Evolutionary conservation across 2,797 vertebrate genomes (phyloP), one percentile per base, ranked within the genome.

Genomic region (Rhadinocentrus ornatus): DNA sequence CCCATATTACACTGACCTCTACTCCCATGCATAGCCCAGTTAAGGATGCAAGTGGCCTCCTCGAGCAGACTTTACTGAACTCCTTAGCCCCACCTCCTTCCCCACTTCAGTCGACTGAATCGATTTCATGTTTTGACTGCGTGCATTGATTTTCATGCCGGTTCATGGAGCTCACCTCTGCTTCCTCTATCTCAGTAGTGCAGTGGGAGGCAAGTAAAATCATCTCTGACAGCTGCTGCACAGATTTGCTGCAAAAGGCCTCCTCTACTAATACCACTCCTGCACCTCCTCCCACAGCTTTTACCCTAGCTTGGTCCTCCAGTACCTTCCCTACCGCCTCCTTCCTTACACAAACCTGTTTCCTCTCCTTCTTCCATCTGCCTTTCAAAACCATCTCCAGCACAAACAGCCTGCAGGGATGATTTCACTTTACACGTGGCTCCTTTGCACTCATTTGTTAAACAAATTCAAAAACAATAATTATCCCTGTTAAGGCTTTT

Each of bases 121-220:
- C 50, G 90, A 94, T 93, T 93, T 92, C 85, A 81, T 90, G 90
- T 93, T 93, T 89, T 85, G 90, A 84, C 84, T 86, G 88, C 84
- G 71, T 53, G 85, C 89, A 93, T 93, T 90, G 90, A 94, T 93
- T 93, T 93, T 91, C 88, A 84, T 75, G 82, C 87, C 88, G 88
- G 89, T 93, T 92, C 88, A 90, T 86, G 83, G 88, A 92, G 90
- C 86, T 88, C 64, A 87, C 81, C 2, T 52, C 80, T 84, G 75
- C 81, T 88, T 91, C 83, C 86, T 88, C 78, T 64, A 67, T 85
- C 86, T 92, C 79, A 60, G 66, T 62, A 62, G 70, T 82, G 73
- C 78, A 83, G 84, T 78, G 78, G 83, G 77, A 91, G 87, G 85
- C 68, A 27, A 80, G 70, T 69, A 85, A 90, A 91, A 91, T 91